phyloP scores from a whole-genome alignment of 2,113 vertebrate genomes.

The Gorsachius goisagi region DNA sequence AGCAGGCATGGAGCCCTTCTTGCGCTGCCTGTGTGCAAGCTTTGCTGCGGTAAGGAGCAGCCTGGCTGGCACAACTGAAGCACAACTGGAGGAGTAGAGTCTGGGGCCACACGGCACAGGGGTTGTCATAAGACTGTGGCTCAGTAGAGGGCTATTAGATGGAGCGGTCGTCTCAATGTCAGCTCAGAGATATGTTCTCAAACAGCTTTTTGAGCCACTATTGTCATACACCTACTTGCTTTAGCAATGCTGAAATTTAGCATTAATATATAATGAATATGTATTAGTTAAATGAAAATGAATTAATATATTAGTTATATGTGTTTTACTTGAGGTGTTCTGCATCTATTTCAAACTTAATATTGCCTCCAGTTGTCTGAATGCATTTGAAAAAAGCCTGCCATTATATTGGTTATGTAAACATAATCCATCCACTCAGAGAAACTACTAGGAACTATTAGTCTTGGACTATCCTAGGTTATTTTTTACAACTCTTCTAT shows the following conservation, averaged over 20 bases:
- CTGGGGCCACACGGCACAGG: not conserved
- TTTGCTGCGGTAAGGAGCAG: not conserved
- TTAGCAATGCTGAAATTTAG: not conserved
- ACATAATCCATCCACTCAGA: not conserved
- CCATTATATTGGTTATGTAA: not conserved
- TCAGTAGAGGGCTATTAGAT: not conserved
- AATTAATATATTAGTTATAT: not conserved
- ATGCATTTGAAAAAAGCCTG: not conserved
- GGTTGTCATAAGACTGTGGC: not conserved
- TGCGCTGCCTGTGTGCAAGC: accelerated
- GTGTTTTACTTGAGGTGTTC: not conserved
- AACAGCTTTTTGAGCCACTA: not conserved
- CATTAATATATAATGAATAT: not conserved
- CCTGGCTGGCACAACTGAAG: not conserved
- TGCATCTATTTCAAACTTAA: not conserved
- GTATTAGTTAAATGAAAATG: not conserved
- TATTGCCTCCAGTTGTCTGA: not conserved
- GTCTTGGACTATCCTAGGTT: not conserved
- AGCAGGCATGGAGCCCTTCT: not conserved
- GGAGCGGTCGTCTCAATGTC: not conserved
- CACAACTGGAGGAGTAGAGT: not conserved
- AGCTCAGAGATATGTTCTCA: not conserved
- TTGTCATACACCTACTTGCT: not conserved
- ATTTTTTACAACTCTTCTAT: not conserved
- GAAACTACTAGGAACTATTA: not conserved